Percentiles rank a stretch among this genome's conserved stretches.
Evolutionary conservation across 2,797 vertebrate species (phyloP).

Genomic region (Molossus alvarezi): DNA sequence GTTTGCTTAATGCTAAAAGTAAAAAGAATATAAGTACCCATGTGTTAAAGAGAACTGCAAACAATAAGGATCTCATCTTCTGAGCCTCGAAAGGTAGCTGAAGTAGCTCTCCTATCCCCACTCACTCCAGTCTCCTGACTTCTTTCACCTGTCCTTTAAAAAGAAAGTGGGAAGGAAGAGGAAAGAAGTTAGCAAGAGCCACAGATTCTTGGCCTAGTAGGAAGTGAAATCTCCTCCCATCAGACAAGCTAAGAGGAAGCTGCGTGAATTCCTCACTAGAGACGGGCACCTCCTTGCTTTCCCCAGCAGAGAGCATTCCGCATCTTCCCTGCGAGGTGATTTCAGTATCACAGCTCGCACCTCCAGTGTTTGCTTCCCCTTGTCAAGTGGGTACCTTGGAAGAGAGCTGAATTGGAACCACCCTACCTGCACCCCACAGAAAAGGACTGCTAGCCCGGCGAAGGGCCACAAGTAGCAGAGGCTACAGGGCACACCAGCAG

Average conservation of each 20-base stretch:
- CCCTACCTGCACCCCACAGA: background rate
- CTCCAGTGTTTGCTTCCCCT: background rate
- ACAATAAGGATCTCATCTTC: background rate
- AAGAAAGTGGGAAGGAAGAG: background rate
- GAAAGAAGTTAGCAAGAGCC: background rate
- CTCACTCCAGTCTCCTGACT: background rate
- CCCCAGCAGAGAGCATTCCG: background rate
- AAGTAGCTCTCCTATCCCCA: background rate
- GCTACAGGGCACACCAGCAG: accelerated
- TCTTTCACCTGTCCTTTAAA: background rate
- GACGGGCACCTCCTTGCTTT: background rate
- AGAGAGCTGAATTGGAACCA: background rate
- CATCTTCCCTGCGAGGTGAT: background rate
- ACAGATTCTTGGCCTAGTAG: background rate
- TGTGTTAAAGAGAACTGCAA: background rate
- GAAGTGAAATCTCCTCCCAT: background rate
- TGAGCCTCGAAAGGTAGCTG: background rate
- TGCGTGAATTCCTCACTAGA: background rate
- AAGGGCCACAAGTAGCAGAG: background rate
- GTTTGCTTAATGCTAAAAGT: background rate
- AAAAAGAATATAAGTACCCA: background rate
- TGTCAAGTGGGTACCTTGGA: background rate
- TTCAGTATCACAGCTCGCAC: accelerated
- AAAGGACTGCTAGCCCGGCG: background rate
- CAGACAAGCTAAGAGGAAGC: background rate